Conservation (phyloP, 64 coral and sea anemone genomes). For the Montipora sp. region DNA sequence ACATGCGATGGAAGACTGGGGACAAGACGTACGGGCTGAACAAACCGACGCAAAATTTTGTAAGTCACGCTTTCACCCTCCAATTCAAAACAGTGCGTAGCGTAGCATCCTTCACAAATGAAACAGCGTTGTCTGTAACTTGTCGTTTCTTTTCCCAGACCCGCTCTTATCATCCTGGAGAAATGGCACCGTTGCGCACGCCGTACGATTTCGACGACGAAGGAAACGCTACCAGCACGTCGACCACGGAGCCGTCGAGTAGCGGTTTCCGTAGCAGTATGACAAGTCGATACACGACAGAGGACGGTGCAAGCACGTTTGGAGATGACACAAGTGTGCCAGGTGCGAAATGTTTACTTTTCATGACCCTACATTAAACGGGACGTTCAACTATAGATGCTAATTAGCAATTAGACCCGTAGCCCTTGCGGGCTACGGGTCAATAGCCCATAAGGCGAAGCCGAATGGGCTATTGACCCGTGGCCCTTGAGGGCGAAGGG, state of each 20-base stretch:
- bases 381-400: no score
- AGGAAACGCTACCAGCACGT: constrained; percentile 74
- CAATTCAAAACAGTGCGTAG: no score
- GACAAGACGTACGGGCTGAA: constrained; percentile 96
- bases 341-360: constrained; percentile 12
- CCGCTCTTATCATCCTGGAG: constrained; percentile 90
- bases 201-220: constrained; percentile 92
- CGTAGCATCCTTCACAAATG: not conserved
- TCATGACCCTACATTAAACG: no score
- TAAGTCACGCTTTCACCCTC: constrained; percentile 41
- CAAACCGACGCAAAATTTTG: constrained; percentile 85
- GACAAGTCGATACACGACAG: constrained; percentile 66
- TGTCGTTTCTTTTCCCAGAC: constrained; percentile 55
- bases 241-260: constrained; percentile 77
- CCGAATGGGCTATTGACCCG: no score
- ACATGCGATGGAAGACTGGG: constrained; percentile 96
- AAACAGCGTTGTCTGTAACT: not conserved
- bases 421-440: no score
- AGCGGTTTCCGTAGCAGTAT: constrained; percentile 87
- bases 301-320: constrained; percentile 47
- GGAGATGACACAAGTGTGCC: constrained; percentile 67
- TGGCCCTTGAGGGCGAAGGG: no score
- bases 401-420: no score
- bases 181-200: constrained; percentile 70
- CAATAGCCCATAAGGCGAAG: no score